Percentiles rank a stretch among this genome's conserved stretches.
phyloP scores from a whole-genome alignment of 2,888 invertebrate species.

The Chrysolina haemoptera region DNA sequence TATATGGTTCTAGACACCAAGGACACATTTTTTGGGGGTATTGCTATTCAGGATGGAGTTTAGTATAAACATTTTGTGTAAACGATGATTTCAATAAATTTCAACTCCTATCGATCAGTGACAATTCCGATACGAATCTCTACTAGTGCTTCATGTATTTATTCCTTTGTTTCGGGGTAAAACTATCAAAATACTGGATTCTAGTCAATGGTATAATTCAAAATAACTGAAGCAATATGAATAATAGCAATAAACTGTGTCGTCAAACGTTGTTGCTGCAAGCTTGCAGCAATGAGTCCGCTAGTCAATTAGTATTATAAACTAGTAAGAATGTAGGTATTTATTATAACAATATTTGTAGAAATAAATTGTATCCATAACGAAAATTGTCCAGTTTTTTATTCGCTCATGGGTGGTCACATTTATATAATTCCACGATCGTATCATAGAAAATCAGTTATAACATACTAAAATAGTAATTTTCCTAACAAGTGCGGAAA shows the following conservation, averaged over 20 bases:
- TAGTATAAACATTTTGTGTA: too few species aligned
- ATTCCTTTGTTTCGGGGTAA: background rate
- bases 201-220: slow-evolving; percentile 27
- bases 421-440: too few species aligned
- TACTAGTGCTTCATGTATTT: too few species aligned
- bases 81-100: too few species aligned
- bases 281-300: too few species aligned
- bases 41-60: too few species aligned
- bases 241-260: slow-evolving; percentile 24
- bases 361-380: slow-evolving; percentile 25
- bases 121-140: too few species aligned
- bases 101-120: too few species aligned
- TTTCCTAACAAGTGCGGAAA: too few species aligned
- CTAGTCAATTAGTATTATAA: slow-evolving; percentile 45
- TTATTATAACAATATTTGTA: slow-evolving; percentile 28
- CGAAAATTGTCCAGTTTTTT: background rate
- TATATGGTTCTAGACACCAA: background rate
- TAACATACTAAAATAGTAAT: too few species aligned
- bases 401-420: background rate
- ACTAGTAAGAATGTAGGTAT: slow-evolving; percentile 22
- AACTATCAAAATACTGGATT: background rate
- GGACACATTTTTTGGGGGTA: too few species aligned
- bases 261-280: slow-evolving; percentile 5
- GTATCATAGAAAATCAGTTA: too few species aligned
- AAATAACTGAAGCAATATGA: slow-evolving; percentile 26